Base-by-base conservation (phyloP, 2,888 invertebrate genomes). In the Phania funesta region DNA sequence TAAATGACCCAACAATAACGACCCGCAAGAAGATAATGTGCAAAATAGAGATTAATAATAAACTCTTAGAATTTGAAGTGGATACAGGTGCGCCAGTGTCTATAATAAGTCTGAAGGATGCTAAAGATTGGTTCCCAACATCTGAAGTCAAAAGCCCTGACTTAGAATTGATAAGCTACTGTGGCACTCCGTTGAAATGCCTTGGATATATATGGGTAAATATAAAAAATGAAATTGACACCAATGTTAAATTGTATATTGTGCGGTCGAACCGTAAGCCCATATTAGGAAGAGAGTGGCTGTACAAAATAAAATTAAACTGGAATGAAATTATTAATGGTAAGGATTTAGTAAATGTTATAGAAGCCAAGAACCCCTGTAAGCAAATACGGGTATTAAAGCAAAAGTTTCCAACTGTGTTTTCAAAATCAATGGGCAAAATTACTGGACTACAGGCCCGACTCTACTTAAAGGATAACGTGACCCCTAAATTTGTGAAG, bases 281-380 rank as follows among this genome's bases (percentile, higher is more conserved):
- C n/a, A n/a, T 83, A 26, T 50, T 83, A 38, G 83, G 83, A 16
- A 56, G 80, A 32, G 77, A 83, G 35, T 82, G 80, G 77, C 32
- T 83, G 11, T 56, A 60, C 3, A 18, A 38, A 24, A 32, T 80
- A 20, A 67, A 65, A 20, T 22, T 78, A 20, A 62, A 80, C 62
- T 77, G 68, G 74, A 60, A 48, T 38, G 35, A 46, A 29, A 48
- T 60, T 16, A 18, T 50, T 50, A 38, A 44, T 38, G 54, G 26
- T 24, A 78, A 70, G 38, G 29, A 64, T 54, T 74, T 64, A 65
- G 44, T 41, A 22, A 74, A 71, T 32, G 24, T 68, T 6, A 38
- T 79, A 35, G 52, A 41, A 22, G 29, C 41, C 13, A 26, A 62
- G 11, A 24, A 73, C 3, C 9, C 56, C 11, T 35, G 9, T 44